These are phyloP conservation scores for Pseudochromis fuscus DNA, from an alignment of 2,797 vertebrate species.

Conservation along the genomic window DNA sequence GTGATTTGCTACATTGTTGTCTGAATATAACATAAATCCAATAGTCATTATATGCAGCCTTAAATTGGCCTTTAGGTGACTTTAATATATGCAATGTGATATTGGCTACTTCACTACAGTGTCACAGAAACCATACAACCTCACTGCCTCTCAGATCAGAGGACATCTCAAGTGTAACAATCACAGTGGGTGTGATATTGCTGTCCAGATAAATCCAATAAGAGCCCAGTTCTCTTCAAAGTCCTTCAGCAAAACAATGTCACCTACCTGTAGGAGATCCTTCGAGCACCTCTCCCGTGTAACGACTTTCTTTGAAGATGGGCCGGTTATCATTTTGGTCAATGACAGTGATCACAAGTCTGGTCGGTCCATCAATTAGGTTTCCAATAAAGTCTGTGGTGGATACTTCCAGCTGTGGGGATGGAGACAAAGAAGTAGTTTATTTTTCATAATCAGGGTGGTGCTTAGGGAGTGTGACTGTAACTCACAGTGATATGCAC, in stretches of 20 bases:
- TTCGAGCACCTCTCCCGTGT: conserved; percentile 94
- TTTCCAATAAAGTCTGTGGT: conserved; percentile 84
- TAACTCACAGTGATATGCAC: conserved; percentile 4
- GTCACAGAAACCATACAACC: neutral
- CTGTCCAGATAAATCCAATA: conserved; percentile 36
- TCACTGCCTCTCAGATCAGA: neutral
- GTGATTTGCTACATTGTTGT: too few relatives aligned
- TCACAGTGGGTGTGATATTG: conserved; percentile 19
- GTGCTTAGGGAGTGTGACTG: neutral
- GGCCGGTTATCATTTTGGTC: conserved; percentile 98
- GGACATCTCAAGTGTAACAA: conserved; percentile 2
- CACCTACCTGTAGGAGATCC: conserved; percentile 93
- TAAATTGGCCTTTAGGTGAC: neutral
- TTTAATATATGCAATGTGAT: neutral
- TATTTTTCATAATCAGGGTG: conserved; percentile 10
- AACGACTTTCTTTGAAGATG: conserved; percentile 92
- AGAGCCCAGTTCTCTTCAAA: conserved; percentile 4
- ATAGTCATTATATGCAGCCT: too few relatives aligned
- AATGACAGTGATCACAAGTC: conserved; percentile 89
- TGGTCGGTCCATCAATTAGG: conserved; percentile 88
- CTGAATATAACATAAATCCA: too few relatives aligned
- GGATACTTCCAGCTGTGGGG: conserved; percentile 76
- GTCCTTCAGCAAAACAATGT: conserved; percentile 33
- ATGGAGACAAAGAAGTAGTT: conserved; percentile 25
- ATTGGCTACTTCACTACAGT: neutral